phyloP scores from a whole-genome alignment of 2,797 vertebrate species.

The Neomorphus geoffroyi region DNA sequence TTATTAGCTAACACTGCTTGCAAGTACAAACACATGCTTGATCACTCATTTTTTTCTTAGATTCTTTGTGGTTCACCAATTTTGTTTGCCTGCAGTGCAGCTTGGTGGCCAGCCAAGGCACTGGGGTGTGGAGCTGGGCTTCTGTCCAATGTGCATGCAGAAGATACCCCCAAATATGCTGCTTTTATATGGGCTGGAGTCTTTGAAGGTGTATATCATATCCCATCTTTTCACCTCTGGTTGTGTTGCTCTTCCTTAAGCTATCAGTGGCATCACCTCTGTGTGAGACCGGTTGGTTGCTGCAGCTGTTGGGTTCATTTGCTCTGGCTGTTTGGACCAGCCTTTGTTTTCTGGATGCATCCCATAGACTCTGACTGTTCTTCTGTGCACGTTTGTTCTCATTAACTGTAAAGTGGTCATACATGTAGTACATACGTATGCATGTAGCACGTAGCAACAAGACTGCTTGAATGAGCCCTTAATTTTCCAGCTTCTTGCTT shows the following conservation, averaged over 20 bases:
- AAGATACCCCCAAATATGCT: background rate
- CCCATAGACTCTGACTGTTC: rapidly evolving
- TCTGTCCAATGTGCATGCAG: background rate
- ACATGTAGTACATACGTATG: background rate
- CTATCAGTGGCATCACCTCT: background rate
- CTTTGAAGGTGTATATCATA: background rate
- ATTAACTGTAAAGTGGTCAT: background rate
- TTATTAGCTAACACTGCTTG: background rate
- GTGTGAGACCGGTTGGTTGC: background rate
- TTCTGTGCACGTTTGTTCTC: background rate
- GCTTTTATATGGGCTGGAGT: background rate
- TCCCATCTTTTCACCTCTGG: background rate
- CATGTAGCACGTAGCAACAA: background rate
- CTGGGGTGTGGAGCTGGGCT: slow-evolving; percentile 41
- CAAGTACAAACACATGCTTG: background rate
- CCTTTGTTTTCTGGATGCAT: background rate
- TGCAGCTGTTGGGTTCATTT: background rate
- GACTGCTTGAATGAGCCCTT: background rate
- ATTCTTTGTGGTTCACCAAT: slow-evolving; percentile 33
- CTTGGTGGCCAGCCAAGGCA: slow-evolving; percentile 63
- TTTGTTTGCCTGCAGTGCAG: slow-evolving; percentile 57
- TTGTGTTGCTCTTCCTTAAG: background rate
- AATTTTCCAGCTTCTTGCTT: background rate
- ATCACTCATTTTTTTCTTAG: background rate
- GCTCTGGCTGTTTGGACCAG: background rate